A percentile compares a stretch with the other conserved stretches of the same genome.
phyloP scores from a whole-genome alignment of 2,113 vertebrate genomes.

The Petrocephalus microphthalmus region DNA sequence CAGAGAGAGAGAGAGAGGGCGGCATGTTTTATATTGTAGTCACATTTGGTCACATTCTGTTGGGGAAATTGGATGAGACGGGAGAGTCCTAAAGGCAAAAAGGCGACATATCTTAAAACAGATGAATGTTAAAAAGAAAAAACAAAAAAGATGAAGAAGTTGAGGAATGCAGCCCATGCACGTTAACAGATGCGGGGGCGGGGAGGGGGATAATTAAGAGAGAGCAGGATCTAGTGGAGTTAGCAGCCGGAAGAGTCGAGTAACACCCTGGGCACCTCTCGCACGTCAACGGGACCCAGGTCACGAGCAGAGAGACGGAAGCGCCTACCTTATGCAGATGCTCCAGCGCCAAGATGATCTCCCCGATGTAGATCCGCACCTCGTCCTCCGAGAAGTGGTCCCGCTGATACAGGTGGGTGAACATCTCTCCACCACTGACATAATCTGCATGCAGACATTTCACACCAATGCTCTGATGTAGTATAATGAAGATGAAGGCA shows the following conservation, averaged over 20 bases:
- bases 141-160: neutral
- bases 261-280: neutral
- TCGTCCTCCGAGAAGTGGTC: slow-evolving; percentile 83
- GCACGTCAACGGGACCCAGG: neutral
- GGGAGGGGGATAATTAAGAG: neutral
- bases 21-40: neutral
- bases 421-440: slow-evolving; percentile 85
- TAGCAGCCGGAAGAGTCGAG: neutral
- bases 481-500: neutral
- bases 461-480: neutral
- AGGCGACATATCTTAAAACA: neutral
- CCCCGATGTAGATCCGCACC: slow-evolving; percentile 78
- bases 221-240: neutral
- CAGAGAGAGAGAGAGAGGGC: neutral
- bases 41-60: neutral
- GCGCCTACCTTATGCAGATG: slow-evolving; percentile 79
- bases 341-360: slow-evolving; percentile 80
- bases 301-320: neutral
- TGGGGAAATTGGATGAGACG: neutral
- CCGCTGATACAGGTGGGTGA: slow-evolving; percentile 84
- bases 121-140: neutral
- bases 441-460: slow-evolving; percentile 62
- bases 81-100: neutral
- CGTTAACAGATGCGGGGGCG: neutral
- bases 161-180: neutral